Evolutionary conservation across 2,888 invertebrate species (phyloP).

Genomic region (Andrena trimmerana): DNA sequence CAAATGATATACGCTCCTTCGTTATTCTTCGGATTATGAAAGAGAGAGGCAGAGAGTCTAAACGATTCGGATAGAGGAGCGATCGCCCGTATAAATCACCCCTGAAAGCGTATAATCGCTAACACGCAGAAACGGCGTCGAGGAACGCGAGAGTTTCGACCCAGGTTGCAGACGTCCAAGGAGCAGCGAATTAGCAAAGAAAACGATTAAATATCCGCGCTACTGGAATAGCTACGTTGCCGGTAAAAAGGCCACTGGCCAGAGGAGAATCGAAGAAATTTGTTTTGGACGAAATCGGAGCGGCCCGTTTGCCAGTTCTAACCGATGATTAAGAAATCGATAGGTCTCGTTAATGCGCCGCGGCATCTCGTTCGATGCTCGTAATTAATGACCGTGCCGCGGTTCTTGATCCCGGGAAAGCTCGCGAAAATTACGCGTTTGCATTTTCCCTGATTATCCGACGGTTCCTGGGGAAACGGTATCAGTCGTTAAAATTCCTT

Average conservation of each 20-base stretch:
- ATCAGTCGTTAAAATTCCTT: constrained; percentile 40
- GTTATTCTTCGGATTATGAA: constrained; percentile 63
- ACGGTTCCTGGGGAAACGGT: constrained; percentile 14
- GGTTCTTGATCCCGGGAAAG: constrained; percentile 3
- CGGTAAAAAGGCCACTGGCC: constrained; percentile 22
- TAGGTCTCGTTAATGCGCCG: neutral
- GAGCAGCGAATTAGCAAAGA: neutral
- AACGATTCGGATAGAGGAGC: constrained; percentile 38
- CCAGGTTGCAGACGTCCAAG: neutral
- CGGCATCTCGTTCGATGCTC: neutral
- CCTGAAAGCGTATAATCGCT: constrained; percentile 36
- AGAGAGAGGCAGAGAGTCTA: constrained; percentile 5
- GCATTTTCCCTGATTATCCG: constrained; percentile 51
- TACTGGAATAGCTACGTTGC: constrained; percentile 28
- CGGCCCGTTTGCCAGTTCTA: neutral
- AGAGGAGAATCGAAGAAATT: constrained; percentile 1
- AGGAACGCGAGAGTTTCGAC: neutral
- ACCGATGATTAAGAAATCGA: constrained; percentile 5
- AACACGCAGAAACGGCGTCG: neutral
- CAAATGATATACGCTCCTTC: constrained; percentile 45
- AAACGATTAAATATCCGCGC: constrained; percentile 43
- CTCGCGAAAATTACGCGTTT: constrained; percentile 42
- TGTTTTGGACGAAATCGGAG: neutral
- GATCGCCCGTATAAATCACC: constrained; percentile 58
- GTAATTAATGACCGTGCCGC: constrained; percentile 36